A percentile compares a stretch with the other conserved stretches of the same genome.
These are phyloP conservation scores for Moxostoma hubbsi DNA, from an alignment of 2,797 vertebrate genomes.

Conservation along the genomic window DNA sequence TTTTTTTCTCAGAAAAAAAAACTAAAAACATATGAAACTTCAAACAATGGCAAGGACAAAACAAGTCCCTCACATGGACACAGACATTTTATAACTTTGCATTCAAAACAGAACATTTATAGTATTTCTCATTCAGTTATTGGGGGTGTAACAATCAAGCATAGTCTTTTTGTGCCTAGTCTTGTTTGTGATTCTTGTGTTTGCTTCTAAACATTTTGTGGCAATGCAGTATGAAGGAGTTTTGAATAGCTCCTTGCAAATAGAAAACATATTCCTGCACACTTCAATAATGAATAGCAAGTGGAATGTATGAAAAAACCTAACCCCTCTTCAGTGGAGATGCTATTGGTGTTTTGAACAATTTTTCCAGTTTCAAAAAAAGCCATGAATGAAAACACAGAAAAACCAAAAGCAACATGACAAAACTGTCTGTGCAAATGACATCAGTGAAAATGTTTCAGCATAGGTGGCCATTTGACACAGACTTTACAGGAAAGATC, in stretches of 20 bases:
- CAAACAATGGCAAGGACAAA: not conserved
- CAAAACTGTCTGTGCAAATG: slow-evolving; percentile 15
- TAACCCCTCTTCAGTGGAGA: not conserved
- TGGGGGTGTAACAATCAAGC: not conserved
- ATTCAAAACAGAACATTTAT: not conserved
- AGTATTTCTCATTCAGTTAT: slow-evolving; percentile 7
- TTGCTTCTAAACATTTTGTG: not conserved
- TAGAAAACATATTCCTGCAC: not conserved
- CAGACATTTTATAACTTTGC: slow-evolving; percentile 17
- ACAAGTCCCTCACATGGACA: not conserved
- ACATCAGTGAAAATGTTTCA: not conserved
- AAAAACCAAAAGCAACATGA: not conserved
- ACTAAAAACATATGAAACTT: not conserved
- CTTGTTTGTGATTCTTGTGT: not conserved
- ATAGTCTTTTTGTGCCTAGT: not conserved
- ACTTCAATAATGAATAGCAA: not conserved
- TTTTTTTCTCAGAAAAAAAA: not conserved
- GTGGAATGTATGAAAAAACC: slow-evolving; percentile 9
- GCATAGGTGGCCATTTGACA: not conserved
- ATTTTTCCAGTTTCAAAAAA: not conserved
- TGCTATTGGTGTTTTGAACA: not conserved
- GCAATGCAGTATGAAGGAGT: not conserved
- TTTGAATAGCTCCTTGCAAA: not conserved
- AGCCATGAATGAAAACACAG: not conserved
- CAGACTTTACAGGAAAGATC: slow-evolving; percentile 7